Evolutionary conservation across 2,113 vertebrate genomes (phyloP), one percentile per base, ranked within the genome.

Genomic region (Gulo gulo): DNA sequence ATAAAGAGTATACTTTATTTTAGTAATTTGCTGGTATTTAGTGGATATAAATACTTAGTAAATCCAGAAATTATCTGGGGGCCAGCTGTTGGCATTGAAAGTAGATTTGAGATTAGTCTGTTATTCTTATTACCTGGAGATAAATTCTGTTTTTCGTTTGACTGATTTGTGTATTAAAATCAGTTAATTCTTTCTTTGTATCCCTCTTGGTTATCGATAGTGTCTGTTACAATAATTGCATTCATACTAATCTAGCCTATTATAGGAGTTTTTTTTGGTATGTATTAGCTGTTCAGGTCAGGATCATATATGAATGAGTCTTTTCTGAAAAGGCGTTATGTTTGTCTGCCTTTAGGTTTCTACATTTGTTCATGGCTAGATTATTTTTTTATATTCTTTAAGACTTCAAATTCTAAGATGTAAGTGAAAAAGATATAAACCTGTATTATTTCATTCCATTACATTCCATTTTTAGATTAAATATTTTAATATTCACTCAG

Each of bases 221-320:
- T 92, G 42, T 89, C 31, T 90, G 2, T 76, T 91, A 61, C 8
- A 89, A 73, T 88, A 71, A 85, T 81, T 94, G 50, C 6, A 84
- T 29, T 97, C 82, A 85, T 79, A 63, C 80, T 90, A 80, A 88
- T 76, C 92, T 96, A 93, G 88, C n/a, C 36, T 96, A 97, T 93
- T 87, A 94, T 39, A 74, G 79, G 36, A 87, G 29, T 9, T 95
- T 91, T 95, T 91, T 96, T 76, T 87, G 20, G 23, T 90, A 91
- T 26, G 16, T 79, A 50, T 61, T 87, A 88, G 39, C 45, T 92
- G 76, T 74, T 96, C 7, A 63, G 69, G 81, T 97, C 47, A 63
- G n/a, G 45, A 67, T 94, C 69, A 79, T 87, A 73, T 15, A 42
- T 96, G 50, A 96, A 86, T 95, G 47, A 93, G 65, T 76, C 34